Evolutionary conservation across 1,140 invertebrate genomes (phyloP), one percentile per base, ranked within the genome.

Genomic region (Melitaea cinxia): DNA sequence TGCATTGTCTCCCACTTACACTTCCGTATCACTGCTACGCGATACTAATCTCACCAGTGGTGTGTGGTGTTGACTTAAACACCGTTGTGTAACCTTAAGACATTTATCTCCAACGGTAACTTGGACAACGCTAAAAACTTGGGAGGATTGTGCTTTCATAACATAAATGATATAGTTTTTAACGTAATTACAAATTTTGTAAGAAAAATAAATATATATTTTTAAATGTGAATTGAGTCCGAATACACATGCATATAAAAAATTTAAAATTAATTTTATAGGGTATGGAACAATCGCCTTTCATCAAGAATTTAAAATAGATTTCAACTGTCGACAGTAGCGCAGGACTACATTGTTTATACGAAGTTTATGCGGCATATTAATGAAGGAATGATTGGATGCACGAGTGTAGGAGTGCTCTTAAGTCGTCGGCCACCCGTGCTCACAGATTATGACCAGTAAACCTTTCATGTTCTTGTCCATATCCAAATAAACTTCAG

Each of bases 1-100:
- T 62, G 79, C 80, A 81, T 82, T 84, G 80, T 81, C 69, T 83
- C 47, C 65, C 53, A 45, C 68, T 54, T 55, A 69, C 70, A 73
- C 75, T 82, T 78, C 83, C 78, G 75, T 72, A 68, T 76, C 80
- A 66, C 67, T 73, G 70, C 14, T 23, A 19, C 9, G 4, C 23
- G 50, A 62, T 54, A 47, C n/a, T 17, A 26, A 54, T 54, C 59
- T 61, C 24, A 37, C 45, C 55, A n/a, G n/a, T n/a, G n/a, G n/a
- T n/a, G n/a, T n/a, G n/a, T 47, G 14, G 28, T 52, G 45, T 60
- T 12, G 47, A 37, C 33, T 28, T 60, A 35, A 50, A 60, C 58
- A 23, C 42, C 19, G 17, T 21, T 12, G 19, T 21, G 21, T 19
- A 47, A 47, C 14, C 10, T 14, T 47, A 14, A 47, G 14, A 47